A percentile compares a stretch with the other conserved stretches of the same genome.
Evolutionary conservation across 1,140 invertebrate species (phyloP).

Genomic region (Drosophila melanica): DNA sequence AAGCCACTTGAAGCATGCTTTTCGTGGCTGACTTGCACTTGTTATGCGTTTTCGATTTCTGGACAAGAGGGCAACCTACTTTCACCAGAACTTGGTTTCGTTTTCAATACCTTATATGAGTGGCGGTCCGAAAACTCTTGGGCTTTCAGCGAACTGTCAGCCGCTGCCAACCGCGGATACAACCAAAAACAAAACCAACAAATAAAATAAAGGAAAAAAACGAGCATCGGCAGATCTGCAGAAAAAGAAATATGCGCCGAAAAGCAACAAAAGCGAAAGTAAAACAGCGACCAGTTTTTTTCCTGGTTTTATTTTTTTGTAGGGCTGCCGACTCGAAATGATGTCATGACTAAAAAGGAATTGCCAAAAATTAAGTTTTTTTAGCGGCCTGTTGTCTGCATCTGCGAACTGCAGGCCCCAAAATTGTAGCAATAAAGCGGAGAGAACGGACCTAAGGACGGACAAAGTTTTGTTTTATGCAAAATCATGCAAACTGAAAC

Average conservation of each 20-base stretch:
- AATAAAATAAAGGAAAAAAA: constrained; percentile 6
- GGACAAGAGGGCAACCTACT: constrained; percentile 60
- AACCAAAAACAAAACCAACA: constrained; percentile 6
- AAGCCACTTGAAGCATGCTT: constrained; percentile 39
- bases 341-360: constrained; percentile 72
- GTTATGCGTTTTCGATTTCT: constrained; percentile 71
- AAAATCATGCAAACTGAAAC: constrained; percentile 51
- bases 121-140: constrained; percentile 29
- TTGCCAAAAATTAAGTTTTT: constrained; percentile 65
- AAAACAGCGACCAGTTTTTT: constrained; percentile 76
- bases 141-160: constrained; percentile 25
- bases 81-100: constrained; percentile 79
- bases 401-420: constrained; percentile 49
- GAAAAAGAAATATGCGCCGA: constrained; percentile 46
- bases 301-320: constrained; percentile 46
- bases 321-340: constrained; percentile 74
- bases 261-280: constrained; percentile 75
- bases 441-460: constrained; percentile 15
- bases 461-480: constrained; percentile 44
- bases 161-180: constrained; percentile 29
- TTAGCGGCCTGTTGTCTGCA: constrained; percentile 47
- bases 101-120: constrained; percentile 71
- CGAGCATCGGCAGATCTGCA: constrained; percentile 44
- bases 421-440: constrained; percentile 26
- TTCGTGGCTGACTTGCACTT: constrained; percentile 60